Evolutionary conservation across 1,140 invertebrate species (phyloP).

Genomic region (Calephelis virginiensis): DNA sequence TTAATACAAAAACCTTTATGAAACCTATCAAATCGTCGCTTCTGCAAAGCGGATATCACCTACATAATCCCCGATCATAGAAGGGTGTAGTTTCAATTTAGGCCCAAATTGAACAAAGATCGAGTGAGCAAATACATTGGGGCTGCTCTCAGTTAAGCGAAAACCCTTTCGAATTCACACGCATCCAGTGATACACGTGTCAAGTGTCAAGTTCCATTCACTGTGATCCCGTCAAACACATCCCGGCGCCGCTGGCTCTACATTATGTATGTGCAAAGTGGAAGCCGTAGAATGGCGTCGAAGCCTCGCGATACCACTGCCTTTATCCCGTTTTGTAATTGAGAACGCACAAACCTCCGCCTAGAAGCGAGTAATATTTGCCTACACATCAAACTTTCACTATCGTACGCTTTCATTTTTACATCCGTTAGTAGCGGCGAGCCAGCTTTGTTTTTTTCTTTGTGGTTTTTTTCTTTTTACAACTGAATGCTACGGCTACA

Average conservation of each 20-base stretch:
- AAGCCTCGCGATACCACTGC: slow-evolving; percentile 42
- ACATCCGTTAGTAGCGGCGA: slow-evolving; percentile 58
- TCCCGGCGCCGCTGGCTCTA: slow-evolving; percentile 47
- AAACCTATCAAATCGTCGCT: not conserved
- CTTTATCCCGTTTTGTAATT: slow-evolving; percentile 59
- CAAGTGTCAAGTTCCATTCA: slow-evolving; percentile 70
- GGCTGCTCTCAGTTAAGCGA: slow-evolving; percentile 17
- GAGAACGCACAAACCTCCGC: slow-evolving; percentile 74
- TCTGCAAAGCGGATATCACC: not conserved
- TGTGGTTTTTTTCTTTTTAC: slow-evolving; percentile 49
- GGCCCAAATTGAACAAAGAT: slow-evolving; percentile 21
- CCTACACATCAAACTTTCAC: slow-evolving; percentile 79
- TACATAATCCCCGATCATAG: not conserved
- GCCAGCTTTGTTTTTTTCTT: slow-evolving; percentile 64
- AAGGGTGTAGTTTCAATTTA: slow-evolving; percentile 7
- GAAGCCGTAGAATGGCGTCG: slow-evolving; percentile 42
- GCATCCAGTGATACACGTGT: slow-evolving; percentile 55
- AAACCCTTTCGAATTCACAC: slow-evolving; percentile 44
- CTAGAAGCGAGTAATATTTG: slow-evolving; percentile 74
- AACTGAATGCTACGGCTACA: slow-evolving; percentile 44
- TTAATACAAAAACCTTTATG: not conserved
- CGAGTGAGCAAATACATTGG: slow-evolving; percentile 21
- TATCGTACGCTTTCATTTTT: slow-evolving; percentile 77
- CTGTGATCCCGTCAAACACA: slow-evolving; percentile 61
- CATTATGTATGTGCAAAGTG: slow-evolving; percentile 64